These are phyloP conservation scores for Sweltsa coloradensis DNA, from an alignment of 1,140 invertebrate species.

Conservation along the genomic window DNA sequence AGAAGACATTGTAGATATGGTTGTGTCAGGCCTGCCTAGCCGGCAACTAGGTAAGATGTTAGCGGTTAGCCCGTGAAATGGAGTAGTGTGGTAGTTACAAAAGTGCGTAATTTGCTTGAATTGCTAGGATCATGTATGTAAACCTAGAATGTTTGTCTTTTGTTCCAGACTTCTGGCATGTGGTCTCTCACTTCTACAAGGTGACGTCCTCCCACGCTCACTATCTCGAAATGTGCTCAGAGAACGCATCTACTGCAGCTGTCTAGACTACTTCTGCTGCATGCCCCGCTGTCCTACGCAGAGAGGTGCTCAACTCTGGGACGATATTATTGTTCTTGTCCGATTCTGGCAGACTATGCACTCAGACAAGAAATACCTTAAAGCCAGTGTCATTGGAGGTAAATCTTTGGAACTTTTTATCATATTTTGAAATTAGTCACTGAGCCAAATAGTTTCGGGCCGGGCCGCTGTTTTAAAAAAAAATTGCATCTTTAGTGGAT, in stretches of 20 bases:
- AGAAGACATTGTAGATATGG: too few relatives aligned
- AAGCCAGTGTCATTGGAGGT: constrained; percentile 55
- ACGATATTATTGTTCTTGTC: constrained; percentile 83
- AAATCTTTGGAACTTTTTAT: constrained; percentile 16
- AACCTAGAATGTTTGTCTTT: constrained; percentile 26
- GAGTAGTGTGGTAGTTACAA: too few relatives aligned
- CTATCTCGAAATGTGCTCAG: constrained; percentile 85
- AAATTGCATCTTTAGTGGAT: too few relatives aligned
- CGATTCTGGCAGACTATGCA: constrained; percentile 95
- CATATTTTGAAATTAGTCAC: too few relatives aligned
- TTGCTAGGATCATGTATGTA: too few relatives aligned
- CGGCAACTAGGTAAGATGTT: too few relatives aligned
- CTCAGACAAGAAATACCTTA: constrained; percentile 93
- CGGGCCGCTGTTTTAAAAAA: too few relatives aligned
- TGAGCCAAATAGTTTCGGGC: too few relatives aligned
- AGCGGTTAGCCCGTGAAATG: too few relatives aligned
- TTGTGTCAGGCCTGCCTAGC: too few relatives aligned
- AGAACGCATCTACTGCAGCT: constrained; percentile 87
- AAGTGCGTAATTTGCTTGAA: too few relatives aligned
- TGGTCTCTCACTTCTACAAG: constrained; percentile 85
- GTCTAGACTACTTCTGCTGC: constrained; percentile 91
- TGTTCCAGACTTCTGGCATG: constrained; percentile 77
- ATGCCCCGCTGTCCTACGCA: constrained; percentile 76
- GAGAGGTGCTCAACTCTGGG: constrained; percentile 55
- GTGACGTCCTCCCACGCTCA: constrained; percentile 74